These are phyloP conservation scores for Chrysodeixis includens DNA, from an alignment of 2,888 invertebrate genomes.

Conservation along the genomic window DNA sequence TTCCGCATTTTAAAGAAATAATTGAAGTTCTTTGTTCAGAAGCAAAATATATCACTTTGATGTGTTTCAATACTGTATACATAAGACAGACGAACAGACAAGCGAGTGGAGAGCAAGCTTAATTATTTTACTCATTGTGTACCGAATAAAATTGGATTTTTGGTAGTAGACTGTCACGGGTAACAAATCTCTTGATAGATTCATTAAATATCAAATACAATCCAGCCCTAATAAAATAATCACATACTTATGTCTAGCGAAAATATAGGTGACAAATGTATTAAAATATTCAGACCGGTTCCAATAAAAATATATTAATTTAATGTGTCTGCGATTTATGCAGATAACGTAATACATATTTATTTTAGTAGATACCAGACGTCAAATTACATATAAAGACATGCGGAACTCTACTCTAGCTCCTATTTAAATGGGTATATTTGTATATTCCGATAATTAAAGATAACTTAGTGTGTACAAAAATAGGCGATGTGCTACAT, in stretches of 20 bases:
- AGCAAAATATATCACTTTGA: too few species aligned
- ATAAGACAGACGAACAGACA: too few species aligned
- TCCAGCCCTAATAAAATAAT: constrained; percentile 8
- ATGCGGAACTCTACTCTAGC: neutral
- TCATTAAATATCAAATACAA: too few species aligned
- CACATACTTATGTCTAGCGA: neutral
- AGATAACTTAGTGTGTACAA: neutral
- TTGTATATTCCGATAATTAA: neutral
- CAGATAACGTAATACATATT: constrained; percentile 7
- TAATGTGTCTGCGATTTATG: constrained; percentile 7
- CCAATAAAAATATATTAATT: neutral
- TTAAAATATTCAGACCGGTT: constrained; percentile 2
- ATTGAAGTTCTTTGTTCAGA: too few species aligned
- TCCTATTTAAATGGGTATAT: neutral
- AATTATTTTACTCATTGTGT: too few species aligned
- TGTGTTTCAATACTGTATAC: too few species aligned
- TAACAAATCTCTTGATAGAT: too few species aligned
- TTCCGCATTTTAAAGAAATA: too few species aligned
- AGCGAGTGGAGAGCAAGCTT: too few species aligned
- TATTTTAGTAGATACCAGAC: neutral
- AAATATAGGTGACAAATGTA: neutral
- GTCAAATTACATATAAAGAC: neutral
- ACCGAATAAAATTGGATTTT: too few species aligned
- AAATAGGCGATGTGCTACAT: neutral
- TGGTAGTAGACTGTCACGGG: too few species aligned